Evolutionary conservation across 2,888 invertebrate species (phyloP).

Genomic region (Adelognathus sp.): DNA sequence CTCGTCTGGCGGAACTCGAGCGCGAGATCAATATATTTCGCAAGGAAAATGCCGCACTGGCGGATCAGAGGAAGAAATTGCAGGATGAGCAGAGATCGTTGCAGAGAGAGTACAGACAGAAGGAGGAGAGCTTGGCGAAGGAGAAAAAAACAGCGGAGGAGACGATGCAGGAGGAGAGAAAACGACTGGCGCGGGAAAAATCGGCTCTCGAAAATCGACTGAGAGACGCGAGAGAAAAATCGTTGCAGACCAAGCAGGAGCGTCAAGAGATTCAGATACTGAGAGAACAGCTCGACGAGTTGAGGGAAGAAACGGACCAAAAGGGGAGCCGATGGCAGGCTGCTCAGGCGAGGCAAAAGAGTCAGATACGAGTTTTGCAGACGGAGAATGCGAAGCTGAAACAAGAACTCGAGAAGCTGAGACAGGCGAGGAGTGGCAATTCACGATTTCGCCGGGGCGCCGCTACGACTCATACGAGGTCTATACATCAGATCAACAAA

Average conservation of each 20-base stretch:
- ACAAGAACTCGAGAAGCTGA: slow-evolving; percentile 86
- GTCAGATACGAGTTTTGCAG: slow-evolving; percentile 88
- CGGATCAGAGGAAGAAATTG: slow-evolving; percentile 77
- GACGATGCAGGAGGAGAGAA: slow-evolving; percentile 87
- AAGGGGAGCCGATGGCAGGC: slow-evolving; percentile 89
- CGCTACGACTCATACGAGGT: slow-evolving; percentile 86
- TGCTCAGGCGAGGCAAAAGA: slow-evolving; percentile 87
- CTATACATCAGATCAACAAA: slow-evolving; percentile 89
- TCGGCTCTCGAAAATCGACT: slow-evolving; percentile 86
- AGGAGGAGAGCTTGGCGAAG: slow-evolving; percentile 85
- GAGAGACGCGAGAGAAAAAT: slow-evolving; percentile 85
- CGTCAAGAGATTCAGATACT: slow-evolving; percentile 84
- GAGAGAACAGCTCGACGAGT: slow-evolving; percentile 85
- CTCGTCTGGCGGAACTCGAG: slow-evolving; percentile 86
- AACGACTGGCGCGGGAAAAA: slow-evolving; percentile 86
- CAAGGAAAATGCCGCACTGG: slow-evolving; percentile 82
- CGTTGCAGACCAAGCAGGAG: slow-evolving; percentile 88
- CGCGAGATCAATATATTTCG: slow-evolving; percentile 84
- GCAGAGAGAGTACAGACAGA: slow-evolving; percentile 82
- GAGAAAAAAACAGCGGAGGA: slow-evolving; percentile 86
- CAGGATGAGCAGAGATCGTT: slow-evolving; percentile 82
- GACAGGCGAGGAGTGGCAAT: slow-evolving; percentile 84
- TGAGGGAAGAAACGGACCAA: slow-evolving; percentile 87
- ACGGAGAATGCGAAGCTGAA: slow-evolving; percentile 86
- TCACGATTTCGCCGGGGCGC: slow-evolving; percentile 84